Evolutionary conservation across 2,797 vertebrate genomes (phyloP).

Genomic region (Paedocypris micromegethes): DNA sequence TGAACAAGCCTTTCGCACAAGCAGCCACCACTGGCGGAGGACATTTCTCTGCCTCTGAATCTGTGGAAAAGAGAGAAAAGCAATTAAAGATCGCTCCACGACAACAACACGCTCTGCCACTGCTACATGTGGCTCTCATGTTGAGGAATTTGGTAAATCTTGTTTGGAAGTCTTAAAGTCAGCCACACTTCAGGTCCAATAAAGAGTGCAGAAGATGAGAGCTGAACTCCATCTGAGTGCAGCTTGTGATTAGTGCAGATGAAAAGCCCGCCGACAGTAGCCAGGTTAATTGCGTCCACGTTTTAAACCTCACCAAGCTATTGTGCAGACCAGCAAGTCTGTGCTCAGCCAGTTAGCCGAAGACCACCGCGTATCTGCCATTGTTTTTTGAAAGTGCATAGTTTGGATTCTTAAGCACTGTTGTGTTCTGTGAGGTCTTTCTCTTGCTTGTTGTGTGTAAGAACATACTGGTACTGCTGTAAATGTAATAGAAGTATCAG

Average conservation of each 20-base stretch:
- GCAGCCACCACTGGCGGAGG: constrained; percentile 34
- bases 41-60: constrained; percentile 18
- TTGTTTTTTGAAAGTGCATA: constrained; percentile 22
- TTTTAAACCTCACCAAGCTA: constrained; percentile 28
- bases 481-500: constrained; percentile 13
- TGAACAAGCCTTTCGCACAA: constrained; percentile 29
- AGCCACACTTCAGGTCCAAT: constrained; percentile 11
- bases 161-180: constrained; percentile 13
- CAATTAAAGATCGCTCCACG: constrained; percentile 6
- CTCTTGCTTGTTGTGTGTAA: constrained; percentile 19
- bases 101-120: constrained; percentile 11
- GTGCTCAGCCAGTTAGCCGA: constrained; percentile 14
- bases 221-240: constrained; percentile 34
- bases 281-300: constrained; percentile 46
- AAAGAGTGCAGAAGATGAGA: constrained; percentile 17
- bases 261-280: constrained; percentile 37
- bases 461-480: constrained; percentile 27
- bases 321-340: constrained; percentile 25
- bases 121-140: constrained; percentile 22
- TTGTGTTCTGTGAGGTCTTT: constrained; percentile 20
- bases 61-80: neutral
- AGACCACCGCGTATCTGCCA: constrained; percentile 13
- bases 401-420: constrained; percentile 3
- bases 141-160: constrained; percentile 25
- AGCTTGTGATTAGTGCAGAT: constrained; percentile 35